These are phyloP conservation scores for Drosophila bocki DNA, from an alignment of 1,140 invertebrate genomes.

Conservation along the genomic window DNA sequence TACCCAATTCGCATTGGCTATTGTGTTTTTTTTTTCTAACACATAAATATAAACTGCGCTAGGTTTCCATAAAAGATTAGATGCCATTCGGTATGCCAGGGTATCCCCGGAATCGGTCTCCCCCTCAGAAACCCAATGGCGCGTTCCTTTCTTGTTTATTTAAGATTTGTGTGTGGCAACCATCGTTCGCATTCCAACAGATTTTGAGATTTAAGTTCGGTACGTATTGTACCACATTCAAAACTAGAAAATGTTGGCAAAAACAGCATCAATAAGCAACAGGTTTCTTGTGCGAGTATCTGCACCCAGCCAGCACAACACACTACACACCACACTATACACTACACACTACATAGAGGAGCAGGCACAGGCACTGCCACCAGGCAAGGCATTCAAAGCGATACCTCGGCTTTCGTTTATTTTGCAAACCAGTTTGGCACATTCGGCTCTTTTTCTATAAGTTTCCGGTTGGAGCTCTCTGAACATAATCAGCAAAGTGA, in stretches of 20 bases:
- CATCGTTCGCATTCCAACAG: conserved; percentile 61
- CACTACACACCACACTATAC: conserved; percentile 9
- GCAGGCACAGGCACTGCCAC: conserved; percentile 16
- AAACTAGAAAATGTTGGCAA: conserved; percentile 60
- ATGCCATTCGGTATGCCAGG: background rate
- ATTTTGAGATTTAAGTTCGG: conserved; percentile 61
- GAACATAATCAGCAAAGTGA: conserved; percentile 58
- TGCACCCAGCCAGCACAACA: conserved; percentile 47
- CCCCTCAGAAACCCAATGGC: conserved; percentile 1
- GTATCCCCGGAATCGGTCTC: conserved; percentile 20
- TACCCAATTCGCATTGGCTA: background rate
- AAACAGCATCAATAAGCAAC: conserved; percentile 67
- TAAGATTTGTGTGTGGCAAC: conserved; percentile 53
- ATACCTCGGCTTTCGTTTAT: conserved; percentile 60
- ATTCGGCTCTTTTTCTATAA: conserved; percentile 58
- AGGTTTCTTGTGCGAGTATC: conserved; percentile 53
- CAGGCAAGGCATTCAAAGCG: conserved; percentile 32
- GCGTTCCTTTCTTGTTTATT: conserved; percentile 46
- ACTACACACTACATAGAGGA: conserved; percentile 13
- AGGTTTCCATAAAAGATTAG: background rate
- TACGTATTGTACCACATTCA: conserved; percentile 67
- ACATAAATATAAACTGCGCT: background rate
- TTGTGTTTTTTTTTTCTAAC: background rate
- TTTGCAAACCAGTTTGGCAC: conserved; percentile 63
- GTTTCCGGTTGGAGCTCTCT: conserved; percentile 50